Base-by-base conservation (phyloP, 2,797 vertebrate genomes). In the Atherinosoma microstoma region DNA sequence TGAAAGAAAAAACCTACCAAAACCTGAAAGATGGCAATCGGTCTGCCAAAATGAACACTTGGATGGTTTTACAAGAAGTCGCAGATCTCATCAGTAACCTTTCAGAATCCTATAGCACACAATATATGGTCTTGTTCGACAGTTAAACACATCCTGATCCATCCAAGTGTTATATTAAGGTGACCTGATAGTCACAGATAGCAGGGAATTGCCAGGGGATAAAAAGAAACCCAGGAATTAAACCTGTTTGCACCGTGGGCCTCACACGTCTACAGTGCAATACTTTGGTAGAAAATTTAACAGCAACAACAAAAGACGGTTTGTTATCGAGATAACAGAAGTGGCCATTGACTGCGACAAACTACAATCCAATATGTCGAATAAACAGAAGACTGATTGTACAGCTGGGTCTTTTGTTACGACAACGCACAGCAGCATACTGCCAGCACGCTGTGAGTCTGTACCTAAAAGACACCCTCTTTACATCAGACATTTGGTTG, bases 281-380 rank as follows among this genome's bases (percentile, higher is more conserved):
- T 49, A 57, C 80, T 20, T 67, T 1, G 57, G 65, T 38, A 29
- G 79, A 72, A 74, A 76, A 80, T 27, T 60, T 76, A 66, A 57
- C 74, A 67, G 69, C 54, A 6, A 18, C 71, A 70, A 86, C 82
- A 89, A 88, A 83, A 80, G 79, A n/a, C 13, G 60, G 65, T 66
- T 78, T 86, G 86, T 91, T 84, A 73, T 73, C 53, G 10, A 67
- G 76, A 83, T 82, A 73, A 84, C 83, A 86, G 82, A 85, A 24
- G 40, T 56, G 67, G 68, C 64, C 30, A 67, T 75, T 30, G 63
- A 77, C 87, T 82, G 84, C 75, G 75, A 87, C 78, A 85, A 87
- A 88, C 75, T 68, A 81, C 80, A 75, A 85, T 89, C 84, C 83
- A 82, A 89, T 86, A 87, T 75, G 78, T 83, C 78, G 63, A 79